Evolutionary conservation across 2,888 invertebrate species (phyloP).

Genomic region (Chorisops tibialis): DNA sequence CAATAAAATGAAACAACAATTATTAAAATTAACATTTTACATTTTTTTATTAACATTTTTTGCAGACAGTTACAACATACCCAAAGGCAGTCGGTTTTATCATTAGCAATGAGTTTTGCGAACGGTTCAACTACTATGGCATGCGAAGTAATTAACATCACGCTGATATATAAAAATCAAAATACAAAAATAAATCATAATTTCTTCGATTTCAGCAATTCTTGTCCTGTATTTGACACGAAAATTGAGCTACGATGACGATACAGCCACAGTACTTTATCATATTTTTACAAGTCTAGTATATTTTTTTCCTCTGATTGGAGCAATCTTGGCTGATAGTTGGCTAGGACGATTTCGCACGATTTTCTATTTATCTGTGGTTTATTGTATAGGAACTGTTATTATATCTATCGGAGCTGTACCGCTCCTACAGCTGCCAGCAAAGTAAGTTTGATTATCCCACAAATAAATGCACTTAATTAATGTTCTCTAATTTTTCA

Average conservation of each 20-base stretch:
- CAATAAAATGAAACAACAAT: no score
- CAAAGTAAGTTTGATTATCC: conserved; percentile 42
- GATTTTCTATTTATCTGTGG: conserved; percentile 81
- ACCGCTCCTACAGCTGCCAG: conserved; percentile 60
- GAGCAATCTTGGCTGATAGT: conserved; percentile 92
- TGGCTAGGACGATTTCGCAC: conserved; percentile 80
- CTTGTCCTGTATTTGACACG: conserved; percentile 82
- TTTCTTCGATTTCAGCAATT: conserved; percentile 67
- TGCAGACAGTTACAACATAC: conserved; percentile 57
- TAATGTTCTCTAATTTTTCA: conserved; percentile 43
- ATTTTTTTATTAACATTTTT: conserved; percentile 17
- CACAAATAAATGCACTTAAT: neutral
- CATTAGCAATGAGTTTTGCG: conserved; percentile 95
- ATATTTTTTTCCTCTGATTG: conserved; percentile 62
- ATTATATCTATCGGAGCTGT: conserved; percentile 70
- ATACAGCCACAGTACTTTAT: conserved; percentile 79
- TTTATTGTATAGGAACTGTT: conserved; percentile 82
- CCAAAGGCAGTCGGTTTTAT: conserved; percentile 91
- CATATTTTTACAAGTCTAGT: conserved; percentile 87
- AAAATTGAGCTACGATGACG: conserved; percentile 68
- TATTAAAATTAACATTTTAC: no score
- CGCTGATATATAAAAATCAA: no score
- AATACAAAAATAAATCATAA: no score
- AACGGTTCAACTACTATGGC: conserved; percentile 95
- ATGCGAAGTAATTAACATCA: conserved; percentile 95